These are phyloP conservation scores for Pelusios castaneus DNA, from an alignment of 2,113 vertebrate species.

Conservation along the genomic window DNA sequence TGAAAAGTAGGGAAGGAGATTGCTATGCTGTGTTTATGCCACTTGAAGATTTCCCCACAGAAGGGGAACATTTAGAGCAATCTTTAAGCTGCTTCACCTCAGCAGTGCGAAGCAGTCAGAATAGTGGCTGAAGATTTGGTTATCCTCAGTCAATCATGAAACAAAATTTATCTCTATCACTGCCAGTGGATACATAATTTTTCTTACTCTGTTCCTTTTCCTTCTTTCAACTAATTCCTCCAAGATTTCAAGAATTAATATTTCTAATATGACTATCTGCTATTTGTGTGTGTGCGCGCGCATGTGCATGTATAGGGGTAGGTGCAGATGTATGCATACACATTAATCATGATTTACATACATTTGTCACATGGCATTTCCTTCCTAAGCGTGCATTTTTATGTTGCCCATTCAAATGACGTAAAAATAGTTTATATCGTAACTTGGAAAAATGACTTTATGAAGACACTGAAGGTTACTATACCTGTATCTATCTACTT, in stretches of 20 bases:
- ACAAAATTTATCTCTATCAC: background rate
- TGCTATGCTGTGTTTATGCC: too few species aligned
- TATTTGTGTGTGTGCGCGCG: background rate
- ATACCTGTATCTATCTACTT: background rate
- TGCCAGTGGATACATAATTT: too few species aligned
- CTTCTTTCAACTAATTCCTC: too few species aligned
- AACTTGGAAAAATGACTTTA: background rate
- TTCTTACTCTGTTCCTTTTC: too few species aligned
- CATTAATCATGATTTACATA: background rate
- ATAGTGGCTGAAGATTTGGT: background rate
- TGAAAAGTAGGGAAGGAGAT: too few species aligned
- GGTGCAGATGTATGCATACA: background rate
- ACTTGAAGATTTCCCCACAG: background rate
- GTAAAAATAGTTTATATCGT: background rate
- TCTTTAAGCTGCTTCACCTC: background rate
- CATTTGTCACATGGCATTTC: background rate
- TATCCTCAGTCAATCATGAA: background rate
- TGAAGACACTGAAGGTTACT: background rate
- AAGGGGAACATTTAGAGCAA: background rate
- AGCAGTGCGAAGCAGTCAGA: background rate
- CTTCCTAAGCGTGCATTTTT: background rate
- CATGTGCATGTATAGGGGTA: too few species aligned
- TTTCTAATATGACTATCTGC: too few species aligned
- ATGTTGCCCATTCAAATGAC: background rate
- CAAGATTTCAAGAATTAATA: too few species aligned